Percentiles rank a stretch among this genome's conserved stretches.
Conservation (phyloP, 2,888 invertebrate species). For the Leptinotarsa juncta region DNA sequence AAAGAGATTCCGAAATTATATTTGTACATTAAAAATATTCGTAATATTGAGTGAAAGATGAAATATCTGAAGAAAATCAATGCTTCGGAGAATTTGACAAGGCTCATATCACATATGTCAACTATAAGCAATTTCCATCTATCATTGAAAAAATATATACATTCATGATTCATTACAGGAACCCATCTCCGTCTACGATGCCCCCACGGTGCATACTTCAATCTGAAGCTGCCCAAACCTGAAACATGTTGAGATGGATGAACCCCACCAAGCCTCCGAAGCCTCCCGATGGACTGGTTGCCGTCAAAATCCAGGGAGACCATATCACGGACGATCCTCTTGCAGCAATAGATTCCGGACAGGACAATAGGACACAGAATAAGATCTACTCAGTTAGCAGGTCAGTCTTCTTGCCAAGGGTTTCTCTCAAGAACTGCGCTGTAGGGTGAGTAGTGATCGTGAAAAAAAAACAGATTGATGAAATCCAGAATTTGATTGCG, state of each 20-base stretch:
- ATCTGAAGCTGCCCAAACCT: constrained; percentile 9
- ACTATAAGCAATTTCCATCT: background rate
- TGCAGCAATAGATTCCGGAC: constrained; percentile 62
- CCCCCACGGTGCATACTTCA: background rate
- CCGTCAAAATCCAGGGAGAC: constrained; percentile 16
- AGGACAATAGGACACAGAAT: constrained; percentile 55
- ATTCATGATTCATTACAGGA: constrained; percentile 19
- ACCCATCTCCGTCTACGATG: constrained; percentile 15
- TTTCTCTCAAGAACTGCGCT: constrained; percentile 53
- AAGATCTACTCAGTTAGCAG: constrained; percentile 68
- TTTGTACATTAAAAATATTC: too few species aligned
- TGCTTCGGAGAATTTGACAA: too few species aligned
- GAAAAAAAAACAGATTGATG: background rate
- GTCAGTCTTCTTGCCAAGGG: constrained; percentile 70
- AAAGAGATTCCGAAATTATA: too few species aligned
- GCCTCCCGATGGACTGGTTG: constrained; percentile 41
- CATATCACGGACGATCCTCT: constrained; percentile 68
- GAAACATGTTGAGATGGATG: constrained; percentile 61
- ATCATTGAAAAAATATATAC: background rate
- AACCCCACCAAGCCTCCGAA: constrained; percentile 54
- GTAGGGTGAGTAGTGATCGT: constrained; percentile 53
- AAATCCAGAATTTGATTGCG: too few species aligned
- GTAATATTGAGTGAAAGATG: too few species aligned
- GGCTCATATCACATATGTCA: too few species aligned
- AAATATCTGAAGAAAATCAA: too few species aligned